Evolutionary conservation across 2,888 invertebrate genomes (phyloP).

Genomic region (Chrysolina haemoptera): DNA sequence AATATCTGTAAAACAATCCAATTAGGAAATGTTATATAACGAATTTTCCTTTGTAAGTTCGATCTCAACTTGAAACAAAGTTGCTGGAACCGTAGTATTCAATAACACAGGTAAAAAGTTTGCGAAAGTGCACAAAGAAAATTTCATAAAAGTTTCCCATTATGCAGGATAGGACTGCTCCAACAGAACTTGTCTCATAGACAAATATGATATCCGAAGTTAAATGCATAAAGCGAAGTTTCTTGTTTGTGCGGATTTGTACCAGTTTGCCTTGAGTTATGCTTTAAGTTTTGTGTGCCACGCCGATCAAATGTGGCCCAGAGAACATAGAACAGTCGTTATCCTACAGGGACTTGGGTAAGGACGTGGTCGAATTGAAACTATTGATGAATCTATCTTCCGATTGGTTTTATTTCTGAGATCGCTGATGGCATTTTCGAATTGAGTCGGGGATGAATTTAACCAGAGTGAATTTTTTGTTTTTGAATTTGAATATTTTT

Average conservation of each 20-base stretch:
- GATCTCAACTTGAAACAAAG: neutral
- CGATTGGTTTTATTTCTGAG: too few species aligned
- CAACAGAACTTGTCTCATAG: constrained; percentile 18
- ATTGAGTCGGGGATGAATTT: too few species aligned
- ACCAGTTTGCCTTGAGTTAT: constrained; percentile 16
- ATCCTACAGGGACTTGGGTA: neutral
- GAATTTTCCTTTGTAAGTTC: neutral
- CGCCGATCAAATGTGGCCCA: neutral
- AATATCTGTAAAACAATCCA: neutral
- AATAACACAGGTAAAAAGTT: constrained; percentile 21
- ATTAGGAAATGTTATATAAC: neutral
- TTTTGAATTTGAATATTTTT: too few species aligned
- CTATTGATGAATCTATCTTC: too few species aligned
- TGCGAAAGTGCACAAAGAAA: neutral
- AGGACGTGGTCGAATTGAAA: neutral
- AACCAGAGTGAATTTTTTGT: too few species aligned
- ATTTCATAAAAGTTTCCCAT: constrained; percentile 13
- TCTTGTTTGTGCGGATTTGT: constrained; percentile 13
- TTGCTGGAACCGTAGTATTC: constrained; percentile 1
- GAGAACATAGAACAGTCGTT: constrained; percentile 1
- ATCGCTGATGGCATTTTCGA: too few species aligned
- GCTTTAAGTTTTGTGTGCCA: constrained; percentile 1
- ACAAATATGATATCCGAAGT: constrained; percentile 22
- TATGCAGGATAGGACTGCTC: neutral
- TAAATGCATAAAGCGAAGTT: constrained; percentile 14